Conservation (phyloP, 1,140 invertebrate genomes). For the Babylonia areolata region DNA sequence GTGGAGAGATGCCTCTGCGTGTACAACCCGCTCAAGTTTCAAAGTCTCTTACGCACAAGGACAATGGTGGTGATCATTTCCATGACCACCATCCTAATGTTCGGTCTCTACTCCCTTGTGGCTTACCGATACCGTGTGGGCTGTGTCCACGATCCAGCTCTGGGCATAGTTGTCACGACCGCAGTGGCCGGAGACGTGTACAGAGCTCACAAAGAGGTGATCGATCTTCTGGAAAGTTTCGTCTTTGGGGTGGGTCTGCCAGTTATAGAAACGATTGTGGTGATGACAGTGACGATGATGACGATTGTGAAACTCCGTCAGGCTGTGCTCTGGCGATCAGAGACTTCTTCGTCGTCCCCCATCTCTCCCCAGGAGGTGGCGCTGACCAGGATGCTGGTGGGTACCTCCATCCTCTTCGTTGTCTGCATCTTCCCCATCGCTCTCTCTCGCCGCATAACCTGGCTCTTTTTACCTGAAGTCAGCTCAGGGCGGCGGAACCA, state of each 20-base stretch:
- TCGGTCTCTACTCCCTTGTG: background rate
- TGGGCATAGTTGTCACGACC: too few relatives aligned
- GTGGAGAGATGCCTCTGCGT: constrained; percentile 15
- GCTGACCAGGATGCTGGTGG: constrained; percentile 24
- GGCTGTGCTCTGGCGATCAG: background rate
- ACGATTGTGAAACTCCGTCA: background rate
- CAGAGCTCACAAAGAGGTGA: background rate
- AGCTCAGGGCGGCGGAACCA: background rate
- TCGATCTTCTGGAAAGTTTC: background rate
- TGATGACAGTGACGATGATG: background rate
- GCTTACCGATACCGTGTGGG: background rate
- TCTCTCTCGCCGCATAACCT: background rate
- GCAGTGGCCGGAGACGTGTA: background rate
- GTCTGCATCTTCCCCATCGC: background rate
- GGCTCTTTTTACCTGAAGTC: background rate
- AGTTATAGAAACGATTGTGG: background rate
- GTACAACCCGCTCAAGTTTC: constrained; percentile 1
- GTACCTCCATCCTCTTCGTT: background rate
- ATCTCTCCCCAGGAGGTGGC: background rate
- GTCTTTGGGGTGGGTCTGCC: background rate
- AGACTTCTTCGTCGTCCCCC: background rate
- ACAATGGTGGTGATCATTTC: constrained; percentile 7
- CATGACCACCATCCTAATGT: background rate
- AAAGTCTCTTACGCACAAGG: background rate
- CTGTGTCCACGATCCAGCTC: background rate